Conservation (phyloP, 2,113 vertebrate species). For the Eonycteris spelaea region DNA sequence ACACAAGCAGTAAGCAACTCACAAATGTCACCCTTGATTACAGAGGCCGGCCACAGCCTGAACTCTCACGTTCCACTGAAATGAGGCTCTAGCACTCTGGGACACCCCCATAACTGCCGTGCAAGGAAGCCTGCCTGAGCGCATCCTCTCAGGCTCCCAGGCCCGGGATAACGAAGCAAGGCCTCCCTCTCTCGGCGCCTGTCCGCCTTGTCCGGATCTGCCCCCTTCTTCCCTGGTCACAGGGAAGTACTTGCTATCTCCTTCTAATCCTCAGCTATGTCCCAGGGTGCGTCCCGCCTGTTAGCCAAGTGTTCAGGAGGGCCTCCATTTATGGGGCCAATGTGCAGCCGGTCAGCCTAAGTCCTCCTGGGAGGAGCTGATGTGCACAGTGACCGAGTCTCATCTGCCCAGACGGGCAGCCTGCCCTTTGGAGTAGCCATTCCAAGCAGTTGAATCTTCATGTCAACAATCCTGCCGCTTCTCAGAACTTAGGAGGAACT, state of each 20-base stretch:
- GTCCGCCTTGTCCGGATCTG: background rate
- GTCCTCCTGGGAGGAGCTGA: rapidly evolving
- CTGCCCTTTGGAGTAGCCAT: background rate
- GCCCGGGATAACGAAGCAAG: rapidly evolving
- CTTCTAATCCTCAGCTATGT: rapidly evolving
- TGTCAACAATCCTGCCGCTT: background rate
- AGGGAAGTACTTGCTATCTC: no score
- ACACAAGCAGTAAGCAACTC: background rate
- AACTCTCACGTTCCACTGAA: background rate
- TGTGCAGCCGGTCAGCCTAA: rapidly evolving
- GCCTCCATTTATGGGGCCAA: rapidly evolving
- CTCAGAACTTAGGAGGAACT: background rate
- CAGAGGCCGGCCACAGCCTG: rapidly evolving
- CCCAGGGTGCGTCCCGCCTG: background rate
- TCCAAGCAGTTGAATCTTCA: rapidly evolving
- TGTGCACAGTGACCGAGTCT: rapidly evolving
- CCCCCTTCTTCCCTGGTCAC: background rate
- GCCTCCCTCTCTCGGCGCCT: background rate
- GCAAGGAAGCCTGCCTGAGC: background rate
- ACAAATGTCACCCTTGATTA: background rate
- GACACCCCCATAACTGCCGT: rapidly evolving
- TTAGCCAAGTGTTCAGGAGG: background rate
- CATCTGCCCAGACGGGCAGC: background rate
- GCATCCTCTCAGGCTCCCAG: rapidly evolving
- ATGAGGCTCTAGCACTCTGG: rapidly evolving